These are phyloP conservation scores for Xiphophorus hellerii DNA, from an alignment of 2,113 vertebrate genomes.

Conservation along the genomic window DNA sequence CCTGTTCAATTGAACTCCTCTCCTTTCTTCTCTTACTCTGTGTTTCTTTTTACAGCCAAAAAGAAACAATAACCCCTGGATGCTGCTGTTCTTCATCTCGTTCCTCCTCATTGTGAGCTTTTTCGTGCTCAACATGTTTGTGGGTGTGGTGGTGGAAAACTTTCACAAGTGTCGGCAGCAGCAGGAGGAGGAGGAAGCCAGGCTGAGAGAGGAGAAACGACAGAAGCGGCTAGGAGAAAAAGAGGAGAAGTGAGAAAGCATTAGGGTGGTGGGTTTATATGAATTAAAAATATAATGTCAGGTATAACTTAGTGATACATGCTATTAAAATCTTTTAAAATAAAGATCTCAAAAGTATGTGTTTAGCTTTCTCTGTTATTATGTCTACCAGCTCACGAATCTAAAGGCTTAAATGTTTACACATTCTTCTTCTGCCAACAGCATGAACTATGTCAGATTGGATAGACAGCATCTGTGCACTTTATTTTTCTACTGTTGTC, in stretches of 20 bases:
- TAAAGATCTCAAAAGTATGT: too few species aligned
- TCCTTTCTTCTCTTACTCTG: not conserved
- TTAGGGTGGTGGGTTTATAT: constrained; percentile 3
- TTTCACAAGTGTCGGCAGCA: constrained; percentile 97
- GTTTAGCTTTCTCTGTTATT: too few species aligned
- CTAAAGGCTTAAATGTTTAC: too few species aligned
- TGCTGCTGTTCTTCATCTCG: constrained; percentile 96
- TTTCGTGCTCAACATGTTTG: constrained; percentile 98
- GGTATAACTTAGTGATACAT: too few species aligned
- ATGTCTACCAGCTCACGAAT: too few species aligned
- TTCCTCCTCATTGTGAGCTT: constrained; percentile 98
- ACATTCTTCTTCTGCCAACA: too few species aligned
- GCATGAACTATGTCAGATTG: too few species aligned
- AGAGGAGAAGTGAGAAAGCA: constrained; percentile 90
- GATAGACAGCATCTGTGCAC: too few species aligned
- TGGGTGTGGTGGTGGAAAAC: constrained; percentile 96
- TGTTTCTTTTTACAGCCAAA: constrained; percentile 78
- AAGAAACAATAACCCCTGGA: constrained; percentile 94
- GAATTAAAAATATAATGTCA: too few species aligned
- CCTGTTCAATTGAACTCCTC: constrained; percentile 10
- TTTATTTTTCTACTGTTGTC: too few species aligned
- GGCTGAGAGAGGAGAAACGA: constrained; percentile 89
- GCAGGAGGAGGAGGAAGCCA: constrained; percentile 94
- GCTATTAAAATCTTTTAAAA: too few species aligned
- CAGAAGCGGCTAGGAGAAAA: constrained; percentile 89